Percentiles rank a stretch among this genome's conserved stretches.
phyloP scores from a whole-genome alignment of 2,888 invertebrate species.

The Agrochola litura region DNA sequence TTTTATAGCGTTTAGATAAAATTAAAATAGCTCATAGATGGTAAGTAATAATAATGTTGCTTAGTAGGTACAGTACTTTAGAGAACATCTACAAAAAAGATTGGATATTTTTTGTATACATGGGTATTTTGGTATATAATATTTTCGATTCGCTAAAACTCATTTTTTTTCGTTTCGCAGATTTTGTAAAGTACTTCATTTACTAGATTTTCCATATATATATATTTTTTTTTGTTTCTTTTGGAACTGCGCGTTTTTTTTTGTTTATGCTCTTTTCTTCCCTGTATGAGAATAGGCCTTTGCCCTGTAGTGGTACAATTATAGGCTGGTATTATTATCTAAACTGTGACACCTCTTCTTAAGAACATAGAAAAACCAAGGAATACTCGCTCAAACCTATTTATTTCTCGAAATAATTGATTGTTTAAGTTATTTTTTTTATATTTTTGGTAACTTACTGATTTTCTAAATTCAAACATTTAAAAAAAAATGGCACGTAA shows the following conservation, averaged over 20 bases:
- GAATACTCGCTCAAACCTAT: slow-evolving; percentile 62
- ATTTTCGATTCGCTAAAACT: not conserved
- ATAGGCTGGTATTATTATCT: not conserved
- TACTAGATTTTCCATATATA: not conserved
- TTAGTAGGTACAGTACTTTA: not conserved
- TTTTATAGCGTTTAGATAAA: not conserved
- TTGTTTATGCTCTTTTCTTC: not conserved
- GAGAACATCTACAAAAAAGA: not conserved
- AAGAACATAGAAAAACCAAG: slow-evolving; percentile 43
- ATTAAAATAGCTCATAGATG: not conserved
- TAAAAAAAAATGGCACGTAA: slow-evolving; percentile 7
- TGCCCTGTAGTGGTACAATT: not conserved
- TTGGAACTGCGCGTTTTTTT: not conserved
- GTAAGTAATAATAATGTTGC: not conserved
- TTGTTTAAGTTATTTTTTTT: slow-evolving; percentile 52
- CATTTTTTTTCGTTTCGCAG: not conserved
- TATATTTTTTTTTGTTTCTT: not conserved
- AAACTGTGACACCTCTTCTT: not conserved
- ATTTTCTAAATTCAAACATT: slow-evolving; percentile 48
- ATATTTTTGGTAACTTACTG: slow-evolving; percentile 31
- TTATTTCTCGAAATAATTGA: slow-evolving; percentile 64
- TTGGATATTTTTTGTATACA: not conserved
- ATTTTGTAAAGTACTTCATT: no score
- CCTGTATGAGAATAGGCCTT: no score
- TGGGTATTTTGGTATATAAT: no score